Evolutionary conservation across 2,113 vertebrate species (phyloP), one percentile per base, ranked within the genome.

Genomic region (Ciconia stormi): DNA sequence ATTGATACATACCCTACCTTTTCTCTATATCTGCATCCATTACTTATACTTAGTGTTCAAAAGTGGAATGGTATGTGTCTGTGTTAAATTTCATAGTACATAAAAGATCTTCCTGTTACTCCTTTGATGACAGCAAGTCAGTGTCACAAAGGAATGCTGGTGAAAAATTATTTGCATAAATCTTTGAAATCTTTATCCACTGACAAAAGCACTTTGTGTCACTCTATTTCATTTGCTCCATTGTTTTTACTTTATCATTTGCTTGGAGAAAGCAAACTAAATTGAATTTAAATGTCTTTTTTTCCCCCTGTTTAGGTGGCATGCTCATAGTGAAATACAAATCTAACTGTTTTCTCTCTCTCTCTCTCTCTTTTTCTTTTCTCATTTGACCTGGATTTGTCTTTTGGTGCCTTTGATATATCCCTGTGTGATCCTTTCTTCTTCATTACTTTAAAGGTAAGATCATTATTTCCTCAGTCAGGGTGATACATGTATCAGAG

Each of bases 321-420:
- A 1, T 72, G 26, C n/a, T 87, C 3, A 16, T 12, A 21, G 13
- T 63, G 42, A 80, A 88, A 89, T 61, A 89, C 36, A 74, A 71
- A 66, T 70, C 79, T 96, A 81, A 97, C 55, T 71, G 6, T 42
- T 22, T 7, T 7, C 77, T 73, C 73, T 93, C 21, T 91, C 34
- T 94, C 61, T 87, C 61, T 62, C 34, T 74, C 59, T 72, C 42
- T 72, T 73, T 92, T 50, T 44, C 26, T 66, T 82, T 87, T 76
- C 50, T 89, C 55, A 1, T 94, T 69, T 89, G 82, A 78, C 73
- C 83, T 22, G 90, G 59, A 89, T 96, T 96, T 97, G 93, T 93
- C 90, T 97, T 71, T 53, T 46, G 93, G 38, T 96, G 95, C 44
- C 85, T 94, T 96, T 96, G 93, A 95, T 94, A 95, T 94, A 82